A percentile compares a stretch with the other conserved stretches of the same genome.
These are phyloP conservation scores for Pedetes capensis DNA, from an alignment of 2,113 vertebrate species.

Conservation along the genomic window DNA sequence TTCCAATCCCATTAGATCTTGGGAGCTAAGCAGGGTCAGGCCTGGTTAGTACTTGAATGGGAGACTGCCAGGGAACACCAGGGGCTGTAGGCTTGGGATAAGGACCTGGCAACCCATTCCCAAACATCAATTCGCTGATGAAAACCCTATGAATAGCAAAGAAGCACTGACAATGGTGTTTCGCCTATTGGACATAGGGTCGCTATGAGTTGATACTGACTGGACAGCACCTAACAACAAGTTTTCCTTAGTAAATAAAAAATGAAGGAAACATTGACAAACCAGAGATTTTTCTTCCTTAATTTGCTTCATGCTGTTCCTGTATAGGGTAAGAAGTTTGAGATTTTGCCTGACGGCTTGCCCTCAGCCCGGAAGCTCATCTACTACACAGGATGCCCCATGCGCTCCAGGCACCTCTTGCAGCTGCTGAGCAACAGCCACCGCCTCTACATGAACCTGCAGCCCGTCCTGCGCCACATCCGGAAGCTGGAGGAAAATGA, in stretches of 20 bases:
- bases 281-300: not conserved
- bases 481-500: slow-evolving; percentile 95
- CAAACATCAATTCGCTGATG: too few relatives aligned
- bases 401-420: slow-evolving; percentile 95
- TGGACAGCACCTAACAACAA: too few relatives aligned
- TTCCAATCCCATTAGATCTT: too few relatives aligned
- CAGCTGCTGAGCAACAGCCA: slow-evolving; percentile 99
- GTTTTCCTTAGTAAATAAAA: not conserved
- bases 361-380: slow-evolving; percentile 97
- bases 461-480: slow-evolving; percentile 95
- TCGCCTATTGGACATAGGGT: too few relatives aligned
- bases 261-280: not conserved
- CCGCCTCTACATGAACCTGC: slow-evolving; percentile 98
- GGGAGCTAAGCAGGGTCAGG: too few relatives aligned
- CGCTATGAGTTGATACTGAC: too few relatives aligned
- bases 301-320: not conserved
- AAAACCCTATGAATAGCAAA: too few relatives aligned
- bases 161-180: too few relatives aligned
- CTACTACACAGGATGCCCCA: slow-evolving; percentile 96
- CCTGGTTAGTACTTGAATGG: too few relatives aligned
- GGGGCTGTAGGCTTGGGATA: too few relatives aligned
- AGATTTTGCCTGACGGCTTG: slow-evolving; percentile 96
- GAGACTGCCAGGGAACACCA: too few relatives aligned
- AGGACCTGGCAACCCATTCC: too few relatives aligned
- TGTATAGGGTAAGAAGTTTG: slow-evolving; percentile 96